These are phyloP conservation scores for Alectura lathami DNA, from an alignment of 2,113 vertebrate genomes.

Conservation along the genomic window DNA sequence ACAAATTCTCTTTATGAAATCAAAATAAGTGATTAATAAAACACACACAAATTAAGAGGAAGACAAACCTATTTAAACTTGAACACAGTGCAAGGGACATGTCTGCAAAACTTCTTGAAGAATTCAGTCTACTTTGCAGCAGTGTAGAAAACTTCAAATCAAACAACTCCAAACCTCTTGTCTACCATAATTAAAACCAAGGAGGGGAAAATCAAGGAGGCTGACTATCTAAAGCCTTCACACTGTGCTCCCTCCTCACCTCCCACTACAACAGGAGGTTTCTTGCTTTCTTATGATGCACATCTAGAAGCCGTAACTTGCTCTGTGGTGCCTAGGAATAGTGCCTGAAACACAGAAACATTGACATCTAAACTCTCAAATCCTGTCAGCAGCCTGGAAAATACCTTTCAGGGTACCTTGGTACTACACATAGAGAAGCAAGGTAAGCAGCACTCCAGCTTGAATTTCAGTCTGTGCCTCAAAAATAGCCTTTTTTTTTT, in stretches of 20 bases:
- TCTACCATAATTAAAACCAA: conserved; percentile 71
- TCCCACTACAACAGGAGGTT: not conserved
- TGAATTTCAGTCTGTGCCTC: conserved; percentile 42
- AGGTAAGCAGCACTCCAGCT: not conserved
- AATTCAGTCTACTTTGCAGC: not conserved
- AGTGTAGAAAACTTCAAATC: not conserved
- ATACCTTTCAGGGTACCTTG: not conserved
- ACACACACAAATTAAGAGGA: not conserved
- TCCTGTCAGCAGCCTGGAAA: conserved; percentile 5
- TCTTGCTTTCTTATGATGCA: not conserved
- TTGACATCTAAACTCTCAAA: conserved; percentile 13
- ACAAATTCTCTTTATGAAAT: conserved; percentile 14
- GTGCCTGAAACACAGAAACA: not conserved
- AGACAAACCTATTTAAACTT: conserved; percentile 4
- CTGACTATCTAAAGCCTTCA: not conserved
- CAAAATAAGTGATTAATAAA: conserved; percentile 19
- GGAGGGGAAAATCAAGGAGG: not conserved
- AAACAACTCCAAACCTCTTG: not conserved
- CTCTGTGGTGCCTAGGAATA: not conserved
- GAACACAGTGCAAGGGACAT: not conserved
- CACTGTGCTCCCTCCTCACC: not conserved
- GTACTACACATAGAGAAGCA: not conserved
- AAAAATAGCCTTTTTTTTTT: not conserved
- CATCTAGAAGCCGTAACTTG: not conserved
- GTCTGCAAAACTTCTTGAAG: not conserved